Conservation (phyloP, 1,140 invertebrate species). For the Lasaia peninsularis region DNA sequence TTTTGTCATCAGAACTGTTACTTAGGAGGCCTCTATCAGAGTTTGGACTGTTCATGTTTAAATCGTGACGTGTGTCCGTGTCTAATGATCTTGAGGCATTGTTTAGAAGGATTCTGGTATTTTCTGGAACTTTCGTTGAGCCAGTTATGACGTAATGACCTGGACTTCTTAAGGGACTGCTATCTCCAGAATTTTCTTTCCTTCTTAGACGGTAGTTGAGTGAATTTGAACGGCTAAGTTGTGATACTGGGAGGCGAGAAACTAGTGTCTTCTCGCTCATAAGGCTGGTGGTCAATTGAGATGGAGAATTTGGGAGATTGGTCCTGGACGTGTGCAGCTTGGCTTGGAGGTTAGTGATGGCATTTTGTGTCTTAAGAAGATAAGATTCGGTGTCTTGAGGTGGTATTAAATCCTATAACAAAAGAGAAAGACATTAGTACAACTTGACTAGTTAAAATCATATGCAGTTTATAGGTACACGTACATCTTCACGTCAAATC, state of each 20-base stretch:
- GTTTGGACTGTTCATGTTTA: slow-evolving; percentile 64
- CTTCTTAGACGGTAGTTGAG: slow-evolving; percentile 67
- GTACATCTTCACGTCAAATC: no score
- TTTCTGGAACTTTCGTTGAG: slow-evolving; percentile 52
- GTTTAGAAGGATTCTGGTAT: slow-evolving; percentile 52
- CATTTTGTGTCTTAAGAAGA: slow-evolving; percentile 82
- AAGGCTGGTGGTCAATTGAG: slow-evolving; percentile 59
- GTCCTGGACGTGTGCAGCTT: slow-evolving; percentile 64
- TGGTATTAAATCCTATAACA: slow-evolving; percentile 74
- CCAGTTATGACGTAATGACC: slow-evolving; percentile 73
- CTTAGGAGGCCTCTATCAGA: slow-evolving; percentile 52
- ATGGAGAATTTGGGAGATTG: slow-evolving; percentile 50
- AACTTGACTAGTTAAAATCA: no score
- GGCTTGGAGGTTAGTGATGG: slow-evolving; percentile 81
- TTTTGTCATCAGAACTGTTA: slow-evolving; percentile 69
- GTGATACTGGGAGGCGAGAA: slow-evolving; percentile 66
- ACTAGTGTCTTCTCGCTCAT: slow-evolving; percentile 66
- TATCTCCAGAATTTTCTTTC: slow-evolving; percentile 57
- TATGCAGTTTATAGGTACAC: no score
- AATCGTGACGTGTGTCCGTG: slow-evolving; percentile 51
- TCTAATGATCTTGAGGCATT: slow-evolving; percentile 64
- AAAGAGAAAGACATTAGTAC: slow-evolving; percentile 23
- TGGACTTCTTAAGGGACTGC: slow-evolving; percentile 68
- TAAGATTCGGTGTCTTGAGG: slow-evolving; percentile 81
- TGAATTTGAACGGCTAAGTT: slow-evolving; percentile 70